A percentile compares a stretch with the other conserved stretches of the same genome.
phyloP scores from a whole-genome alignment of 2,888 invertebrate species.

The Chrysina gloriosa region DNA sequence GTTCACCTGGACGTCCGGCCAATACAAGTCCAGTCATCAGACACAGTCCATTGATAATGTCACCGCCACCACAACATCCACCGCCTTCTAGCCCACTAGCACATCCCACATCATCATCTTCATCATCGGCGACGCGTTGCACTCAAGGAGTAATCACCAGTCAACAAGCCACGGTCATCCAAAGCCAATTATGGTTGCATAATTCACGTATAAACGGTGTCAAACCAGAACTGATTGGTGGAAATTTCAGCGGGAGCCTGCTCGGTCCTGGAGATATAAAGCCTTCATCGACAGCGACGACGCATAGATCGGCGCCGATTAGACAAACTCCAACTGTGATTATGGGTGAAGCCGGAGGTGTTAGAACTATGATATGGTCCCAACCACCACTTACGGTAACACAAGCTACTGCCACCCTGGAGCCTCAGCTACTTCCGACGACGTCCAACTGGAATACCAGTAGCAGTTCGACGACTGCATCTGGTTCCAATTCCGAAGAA shows the following conservation, averaged over 20 bases:
- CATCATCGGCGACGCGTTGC: slow-evolving; percentile 37
- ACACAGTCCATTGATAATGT: slow-evolving; percentile 59
- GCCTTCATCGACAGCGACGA: slow-evolving; percentile 38
- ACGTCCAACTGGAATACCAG: slow-evolving; percentile 60
- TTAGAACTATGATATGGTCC: slow-evolving; percentile 79
- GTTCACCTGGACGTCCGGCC: slow-evolving; percentile 63
- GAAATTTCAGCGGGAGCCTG: slow-evolving; percentile 62
- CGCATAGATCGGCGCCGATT: slow-evolving; percentile 58
- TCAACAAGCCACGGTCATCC: slow-evolving; percentile 55
- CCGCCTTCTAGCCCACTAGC: slow-evolving; percentile 57
- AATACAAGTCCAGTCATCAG: slow-evolving; percentile 61
- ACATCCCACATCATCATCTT: slow-evolving; percentile 60
- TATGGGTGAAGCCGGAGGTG: slow-evolving; percentile 93
- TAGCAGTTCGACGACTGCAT: slow-evolving; percentile 48
- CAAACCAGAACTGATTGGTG: slow-evolving; percentile 85
- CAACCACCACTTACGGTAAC: slow-evolving; percentile 67
- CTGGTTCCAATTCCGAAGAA: slow-evolving; percentile 65
- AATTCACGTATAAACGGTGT: slow-evolving; percentile 78
- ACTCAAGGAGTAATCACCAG: slow-evolving; percentile 59
- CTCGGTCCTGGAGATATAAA: slow-evolving; percentile 54
- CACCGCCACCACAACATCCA: slow-evolving; percentile 51
- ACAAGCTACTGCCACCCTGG: slow-evolving; percentile 46
- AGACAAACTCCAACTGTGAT: slow-evolving; percentile 86
- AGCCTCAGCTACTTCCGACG: slow-evolving; percentile 59
- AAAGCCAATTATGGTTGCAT: slow-evolving; percentile 62